Conservation (phyloP, 2,113 vertebrate genomes). For the Asarcornis scutulata region DNA sequence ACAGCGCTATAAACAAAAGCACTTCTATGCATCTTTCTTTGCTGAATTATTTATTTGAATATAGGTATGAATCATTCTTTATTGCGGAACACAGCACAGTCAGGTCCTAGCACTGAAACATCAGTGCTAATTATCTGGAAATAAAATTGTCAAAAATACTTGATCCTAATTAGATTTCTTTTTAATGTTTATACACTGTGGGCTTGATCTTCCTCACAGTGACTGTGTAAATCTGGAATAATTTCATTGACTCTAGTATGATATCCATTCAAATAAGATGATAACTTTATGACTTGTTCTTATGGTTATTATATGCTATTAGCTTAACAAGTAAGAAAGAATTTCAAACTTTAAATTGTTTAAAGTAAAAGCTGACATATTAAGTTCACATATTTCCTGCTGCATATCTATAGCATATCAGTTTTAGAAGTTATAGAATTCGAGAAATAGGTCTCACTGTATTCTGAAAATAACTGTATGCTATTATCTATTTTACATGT, state of each 20-base stretch:
- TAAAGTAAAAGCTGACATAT: neutral
- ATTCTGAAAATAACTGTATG: neutral
- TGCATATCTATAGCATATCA: neutral
- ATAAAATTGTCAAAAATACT: slow-evolving; percentile 68
- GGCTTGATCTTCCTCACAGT: slow-evolving; percentile 27
- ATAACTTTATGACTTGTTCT: neutral
- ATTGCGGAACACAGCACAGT: neutral
- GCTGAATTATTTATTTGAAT: slow-evolving; percentile 64
- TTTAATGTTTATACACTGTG: slow-evolving; percentile 35
- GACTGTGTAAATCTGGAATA: slow-evolving; percentile 28
- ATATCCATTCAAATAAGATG: neutral
- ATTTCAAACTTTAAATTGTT: neutral
- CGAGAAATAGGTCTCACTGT: neutral
- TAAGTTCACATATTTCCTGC: neutral
- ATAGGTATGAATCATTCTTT: slow-evolving; percentile 51
- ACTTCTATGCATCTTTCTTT: slow-evolving; percentile 23
- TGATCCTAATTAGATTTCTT: slow-evolving; percentile 59
- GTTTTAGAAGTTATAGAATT: neutral
- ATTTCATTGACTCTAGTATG: neutral
- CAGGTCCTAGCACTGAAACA: slow-evolving; percentile 37
- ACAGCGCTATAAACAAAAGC: slow-evolving; percentile 42
- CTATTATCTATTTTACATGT: neutral
- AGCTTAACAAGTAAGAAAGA: neutral
- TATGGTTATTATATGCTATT: neutral
- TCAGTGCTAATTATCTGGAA: slow-evolving; percentile 72